Evolutionary conservation across 2,888 invertebrate genomes (phyloP), one percentile per base, ranked within the genome.

Genomic region (Aporophyla nigra): DNA sequence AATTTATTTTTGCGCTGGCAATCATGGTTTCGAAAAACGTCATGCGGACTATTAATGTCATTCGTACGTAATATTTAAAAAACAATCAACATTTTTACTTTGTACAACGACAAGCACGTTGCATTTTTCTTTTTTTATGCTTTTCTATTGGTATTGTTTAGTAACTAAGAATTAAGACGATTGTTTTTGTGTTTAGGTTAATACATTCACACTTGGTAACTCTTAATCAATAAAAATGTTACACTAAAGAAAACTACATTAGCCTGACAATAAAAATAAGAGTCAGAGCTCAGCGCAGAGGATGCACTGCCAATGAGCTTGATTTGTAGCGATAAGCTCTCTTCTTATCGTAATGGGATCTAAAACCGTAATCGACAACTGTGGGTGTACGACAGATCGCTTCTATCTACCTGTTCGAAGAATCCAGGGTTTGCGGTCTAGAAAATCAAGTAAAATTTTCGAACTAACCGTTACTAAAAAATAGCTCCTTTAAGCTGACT

Each of bases 31-130:
- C n/a, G 46, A 43, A 40, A 43, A 77, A 77, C 58, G 59, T 67
- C 68, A 78, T 68, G 59, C 21, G 68, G 51, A 59, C 33, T 77
- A n/a, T 66, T 24, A 77, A 76, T 53, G 58, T 76, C 56, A 65
- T 43, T 27, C n/a, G 33, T 65, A 65, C 6, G 75, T 43, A 51
- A 65, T 33, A 77, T 58, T 58, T 59, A 59, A 59, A 77, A 77
- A 59, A 63, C 76, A 76, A 63, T 76, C 49, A 40, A 63, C 9
- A 46, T 74, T 59, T 58, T 19, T 40, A 10, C n/a, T 40, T n/a
- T 33, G n/a, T 33, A 53, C n/a, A 33, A 33, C 33, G 66, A 66
- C 21, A 16, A 27, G 27, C 10, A n/a, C 5, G n/a, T 27, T 69
- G 27, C 16, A 33, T 65, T 70, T 27, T 27, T 33, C 33, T 33